Evolutionary conservation across 2,797 vertebrate species (phyloP), one percentile per base, ranked within the genome.

Genomic region (Ceyx erithaca): DNA sequence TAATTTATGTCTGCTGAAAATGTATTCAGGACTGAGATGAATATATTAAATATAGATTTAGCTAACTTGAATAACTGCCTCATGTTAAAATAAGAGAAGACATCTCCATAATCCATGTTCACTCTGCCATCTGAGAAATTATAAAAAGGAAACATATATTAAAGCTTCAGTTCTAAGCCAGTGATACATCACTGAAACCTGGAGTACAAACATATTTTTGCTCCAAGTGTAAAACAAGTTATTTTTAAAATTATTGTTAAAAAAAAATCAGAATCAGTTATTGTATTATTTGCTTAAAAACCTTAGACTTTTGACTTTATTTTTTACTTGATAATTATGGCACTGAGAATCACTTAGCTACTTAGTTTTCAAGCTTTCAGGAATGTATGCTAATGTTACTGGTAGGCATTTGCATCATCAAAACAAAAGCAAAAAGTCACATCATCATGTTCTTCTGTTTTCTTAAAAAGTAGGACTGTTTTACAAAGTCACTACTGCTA

Each of bases 1-100:
- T 71, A 70, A 87, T 49, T 52, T 80, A n/a, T 54, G 23, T 41
- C 75, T 85, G 33, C 33, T 85, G 40, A 77, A 80, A 80, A 87
- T 77, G 48, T 72, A 85, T 77, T 76, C 69, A 90, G 30, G 49
- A 68, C 26, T 31, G 26, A 84, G 20, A 48, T n/a, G 40, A 45
- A 67, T 58, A 31, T 28, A 63, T 63, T 89, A 89, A 94, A 92
- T 71, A 72, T 31, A 75, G 49, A 87, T 87, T 77, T 89, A 80
- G 40, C 59, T 64, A 83, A 78, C 71, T 61, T 13, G 30, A 85
- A 51, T 78, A 78, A 63, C 55, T 33, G 49, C 28, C 49, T 71
- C 13, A 76, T 61, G 35, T 51, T 76, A 80, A 87, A 78, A 40
- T 86, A 73, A 59, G 25, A 78, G 57, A 91, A 35, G 23, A 66